A percentile compares a stretch with the other conserved stretches of the same genome.
Conservation (phyloP, 2,113 vertebrate species). For the Penelope pileata region DNA sequence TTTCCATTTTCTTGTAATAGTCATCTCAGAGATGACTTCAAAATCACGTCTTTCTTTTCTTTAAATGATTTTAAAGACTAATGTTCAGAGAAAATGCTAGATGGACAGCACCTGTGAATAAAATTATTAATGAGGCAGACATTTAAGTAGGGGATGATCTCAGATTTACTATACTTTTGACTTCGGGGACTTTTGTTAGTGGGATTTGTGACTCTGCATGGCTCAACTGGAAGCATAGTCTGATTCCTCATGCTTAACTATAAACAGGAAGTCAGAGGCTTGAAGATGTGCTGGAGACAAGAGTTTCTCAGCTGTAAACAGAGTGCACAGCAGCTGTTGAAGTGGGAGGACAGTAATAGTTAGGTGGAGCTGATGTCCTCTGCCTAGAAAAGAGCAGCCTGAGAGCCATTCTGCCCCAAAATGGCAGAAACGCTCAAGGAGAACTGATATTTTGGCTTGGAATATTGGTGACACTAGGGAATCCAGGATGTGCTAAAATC, state of each 20-base stretch:
- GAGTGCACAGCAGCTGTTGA: rapidly evolving
- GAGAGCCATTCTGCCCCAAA: neutral
- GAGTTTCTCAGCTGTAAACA: neutral
- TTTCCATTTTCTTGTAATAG: neutral
- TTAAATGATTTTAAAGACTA: neutral
- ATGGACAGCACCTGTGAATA: neutral
- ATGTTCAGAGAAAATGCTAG: neutral
- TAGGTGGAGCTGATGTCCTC: rapidly evolving
- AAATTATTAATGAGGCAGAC: neutral
- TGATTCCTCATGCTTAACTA: neutral
- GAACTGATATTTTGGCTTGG: neutral
- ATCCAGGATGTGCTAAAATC: neutral
- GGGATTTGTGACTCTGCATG: neutral
- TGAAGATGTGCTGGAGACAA: neutral
- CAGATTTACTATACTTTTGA: neutral
- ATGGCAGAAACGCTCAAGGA: neutral
- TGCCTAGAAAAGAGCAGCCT: neutral
- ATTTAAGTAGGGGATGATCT: neutral
- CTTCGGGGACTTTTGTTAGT: neutral
- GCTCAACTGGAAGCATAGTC: neutral
- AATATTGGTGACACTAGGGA: neutral
- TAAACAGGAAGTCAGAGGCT: neutral
- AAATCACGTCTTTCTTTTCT: neutral
- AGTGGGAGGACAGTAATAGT: neutral
- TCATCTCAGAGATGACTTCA: neutral